phyloP scores from a whole-genome alignment of 1,140 invertebrate genomes.

The Parapsyche elsis region DNA sequence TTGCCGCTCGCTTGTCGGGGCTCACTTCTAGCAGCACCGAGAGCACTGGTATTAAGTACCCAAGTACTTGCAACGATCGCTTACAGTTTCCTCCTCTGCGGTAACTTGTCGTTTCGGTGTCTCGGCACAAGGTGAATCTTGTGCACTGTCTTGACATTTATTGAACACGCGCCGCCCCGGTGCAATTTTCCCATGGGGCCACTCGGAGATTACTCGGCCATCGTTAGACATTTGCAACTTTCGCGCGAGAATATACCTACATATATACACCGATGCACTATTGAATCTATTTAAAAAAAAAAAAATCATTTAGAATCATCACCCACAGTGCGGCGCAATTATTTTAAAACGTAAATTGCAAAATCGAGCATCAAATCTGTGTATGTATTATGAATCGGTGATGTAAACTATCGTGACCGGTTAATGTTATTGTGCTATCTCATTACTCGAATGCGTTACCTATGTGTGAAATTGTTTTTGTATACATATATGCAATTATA shows the following conservation, averaged over 20 bases:
- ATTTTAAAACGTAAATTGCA: background rate
- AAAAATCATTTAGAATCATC: too few species aligned
- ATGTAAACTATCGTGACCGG: background rate
- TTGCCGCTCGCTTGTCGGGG: background rate
- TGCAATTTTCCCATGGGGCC: constrained; percentile 50
- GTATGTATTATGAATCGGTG: constrained; percentile 1
- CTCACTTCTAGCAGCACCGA: background rate
- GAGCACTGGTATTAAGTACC: background rate
- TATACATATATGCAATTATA: background rate
- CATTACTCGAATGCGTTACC: background rate
- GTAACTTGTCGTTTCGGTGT: background rate
- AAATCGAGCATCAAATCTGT: constrained; percentile 7
- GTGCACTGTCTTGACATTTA: constrained; percentile 49
- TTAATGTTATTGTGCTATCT: background rate
- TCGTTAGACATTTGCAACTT: background rate
- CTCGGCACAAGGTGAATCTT: constrained; percentile 34
- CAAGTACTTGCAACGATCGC: background rate
- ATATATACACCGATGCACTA: too few species aligned
- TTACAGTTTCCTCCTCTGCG: background rate
- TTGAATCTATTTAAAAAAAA: too few species aligned
- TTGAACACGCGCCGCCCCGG: constrained; percentile 28
- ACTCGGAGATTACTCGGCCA: constrained; percentile 14
- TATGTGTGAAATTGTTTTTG: background rate
- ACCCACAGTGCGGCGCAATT: too few species aligned
- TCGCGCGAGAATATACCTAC: background rate